A percentile compares a stretch with the other conserved stretches of the same genome.
Evolutionary conservation across 2,888 invertebrate genomes (phyloP).

Genomic region (Eilema depressum): DNA sequence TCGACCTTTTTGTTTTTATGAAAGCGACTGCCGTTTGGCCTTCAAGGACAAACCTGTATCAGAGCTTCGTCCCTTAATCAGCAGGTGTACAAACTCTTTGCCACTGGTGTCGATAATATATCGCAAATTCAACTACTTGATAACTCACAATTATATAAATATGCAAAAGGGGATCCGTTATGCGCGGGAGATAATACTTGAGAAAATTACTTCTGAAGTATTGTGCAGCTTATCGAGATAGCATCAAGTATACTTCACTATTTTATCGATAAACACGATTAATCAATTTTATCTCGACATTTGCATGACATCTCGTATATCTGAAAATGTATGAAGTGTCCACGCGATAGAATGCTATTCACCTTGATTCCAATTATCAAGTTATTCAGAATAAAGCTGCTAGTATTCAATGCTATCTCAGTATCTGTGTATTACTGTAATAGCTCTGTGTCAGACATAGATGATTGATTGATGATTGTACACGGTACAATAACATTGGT

Average conservation of each 20-base stretch:
- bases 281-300: conserved; percentile 18
- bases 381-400: neutral
- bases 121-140: neutral
- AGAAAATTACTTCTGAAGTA: conserved; percentile 11
- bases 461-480: neutral
- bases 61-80: neutral
- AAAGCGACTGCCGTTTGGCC: neutral
- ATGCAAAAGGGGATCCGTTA: neutral
- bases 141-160: neutral
- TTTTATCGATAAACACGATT: conserved; percentile 18
- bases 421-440: neutral
- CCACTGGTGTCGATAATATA: neutral
- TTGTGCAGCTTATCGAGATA: conserved; percentile 8
- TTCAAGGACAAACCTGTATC: neutral
- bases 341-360: neutral
- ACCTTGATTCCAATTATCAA: conserved; percentile 9
- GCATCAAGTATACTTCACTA: conserved; percentile 12
- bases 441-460: neutral
- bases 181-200: neutral
- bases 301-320: conserved; percentile 10
- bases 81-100: too few species aligned
- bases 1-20: neutral
- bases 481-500: neutral
- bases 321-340: conserved; percentile 6
- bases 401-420: neutral